These are phyloP conservation scores for Colinus virginianus DNA, from an alignment of 2,113 vertebrate species.

Conservation along the genomic window DNA sequence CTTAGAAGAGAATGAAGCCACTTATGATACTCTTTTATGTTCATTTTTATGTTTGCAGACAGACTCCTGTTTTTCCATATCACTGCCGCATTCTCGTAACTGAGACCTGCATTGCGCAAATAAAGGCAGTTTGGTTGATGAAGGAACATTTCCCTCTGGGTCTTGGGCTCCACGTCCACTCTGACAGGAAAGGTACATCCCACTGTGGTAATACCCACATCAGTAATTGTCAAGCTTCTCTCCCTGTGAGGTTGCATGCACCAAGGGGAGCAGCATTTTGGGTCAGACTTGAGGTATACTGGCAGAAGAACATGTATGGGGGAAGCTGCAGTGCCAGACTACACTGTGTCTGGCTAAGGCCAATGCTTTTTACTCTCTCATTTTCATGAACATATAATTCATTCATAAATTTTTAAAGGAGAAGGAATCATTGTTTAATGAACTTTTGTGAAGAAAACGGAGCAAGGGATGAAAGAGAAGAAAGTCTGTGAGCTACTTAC, in stretches of 20 bases:
- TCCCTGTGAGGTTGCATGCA: not conserved
- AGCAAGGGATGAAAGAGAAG: not conserved
- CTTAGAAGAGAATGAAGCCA: not conserved
- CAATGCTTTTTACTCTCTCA: slow-evolving; percentile 29
- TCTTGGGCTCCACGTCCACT: fast-evolving
- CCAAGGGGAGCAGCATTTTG: not conserved
- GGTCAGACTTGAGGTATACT: not conserved
- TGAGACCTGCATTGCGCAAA: not conserved
- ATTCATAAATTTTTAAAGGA: slow-evolving; percentile 44
- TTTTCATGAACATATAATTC: slow-evolving; percentile 11
- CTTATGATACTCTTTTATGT: not conserved
- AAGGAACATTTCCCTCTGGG: not conserved
- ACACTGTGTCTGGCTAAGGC: not conserved
- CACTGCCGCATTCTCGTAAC: not conserved
- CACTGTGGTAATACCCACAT: fast-evolving
- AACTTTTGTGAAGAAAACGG: slow-evolving; percentile 30
- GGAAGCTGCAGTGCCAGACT: not conserved
- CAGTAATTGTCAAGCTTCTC: fast-evolving
- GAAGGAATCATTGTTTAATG: slow-evolving; percentile 61
- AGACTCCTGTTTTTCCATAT: not conserved
- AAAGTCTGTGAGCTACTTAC: not conserved
- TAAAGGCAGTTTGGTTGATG: not conserved
- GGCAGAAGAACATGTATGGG: fast-evolving
- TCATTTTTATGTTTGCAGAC: not conserved
- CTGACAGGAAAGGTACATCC: not conserved